These are phyloP conservation scores for Ptychochromis oligacanthus DNA, from an alignment of 2,113 vertebrate genomes.

Conservation along the genomic window DNA sequence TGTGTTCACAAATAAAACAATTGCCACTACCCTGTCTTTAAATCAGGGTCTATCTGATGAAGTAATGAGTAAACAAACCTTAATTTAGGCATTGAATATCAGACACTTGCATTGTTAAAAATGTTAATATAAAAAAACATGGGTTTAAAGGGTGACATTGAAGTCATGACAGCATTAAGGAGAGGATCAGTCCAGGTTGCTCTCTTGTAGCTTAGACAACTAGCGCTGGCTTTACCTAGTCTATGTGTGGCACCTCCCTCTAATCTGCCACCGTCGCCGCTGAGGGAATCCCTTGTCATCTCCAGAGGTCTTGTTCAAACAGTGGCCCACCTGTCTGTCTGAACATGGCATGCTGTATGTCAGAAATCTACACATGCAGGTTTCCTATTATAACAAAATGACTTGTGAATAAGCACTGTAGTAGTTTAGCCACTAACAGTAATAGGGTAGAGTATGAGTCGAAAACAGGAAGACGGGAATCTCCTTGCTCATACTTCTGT, in stretches of 20 bases:
- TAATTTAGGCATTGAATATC: background rate
- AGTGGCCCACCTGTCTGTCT: constrained; percentile 50
- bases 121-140: too few relatives aligned
- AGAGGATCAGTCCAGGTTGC: constrained; percentile 40
- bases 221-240: constrained; percentile 55
- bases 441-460: constrained; percentile 18
- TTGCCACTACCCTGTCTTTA: background rate
- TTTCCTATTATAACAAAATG: constrained; percentile 35
- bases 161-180: constrained; percentile 34
- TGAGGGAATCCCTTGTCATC: constrained; percentile 68
- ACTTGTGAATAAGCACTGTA: constrained; percentile 46
- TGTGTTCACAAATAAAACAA: background rate
- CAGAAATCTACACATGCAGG: background rate
- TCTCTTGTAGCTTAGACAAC: constrained; percentile 42
- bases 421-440: constrained; percentile 25
- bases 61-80: background rate
- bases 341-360: constrained; percentile 15
- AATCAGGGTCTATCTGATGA: background rate
- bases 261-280: constrained; percentile 64
- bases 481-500: constrained; percentile 18
- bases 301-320: constrained; percentile 26
- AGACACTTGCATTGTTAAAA: background rate
- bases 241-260: constrained; percentile 46
- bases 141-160: constrained; percentile 32
- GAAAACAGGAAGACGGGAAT: constrained; percentile 43